A percentile compares a stretch with the other conserved stretches of the same genome.
These are phyloP conservation scores for Sisyra nigra DNA, from an alignment of 2,888 invertebrate species.

Conservation along the genomic window DNA sequence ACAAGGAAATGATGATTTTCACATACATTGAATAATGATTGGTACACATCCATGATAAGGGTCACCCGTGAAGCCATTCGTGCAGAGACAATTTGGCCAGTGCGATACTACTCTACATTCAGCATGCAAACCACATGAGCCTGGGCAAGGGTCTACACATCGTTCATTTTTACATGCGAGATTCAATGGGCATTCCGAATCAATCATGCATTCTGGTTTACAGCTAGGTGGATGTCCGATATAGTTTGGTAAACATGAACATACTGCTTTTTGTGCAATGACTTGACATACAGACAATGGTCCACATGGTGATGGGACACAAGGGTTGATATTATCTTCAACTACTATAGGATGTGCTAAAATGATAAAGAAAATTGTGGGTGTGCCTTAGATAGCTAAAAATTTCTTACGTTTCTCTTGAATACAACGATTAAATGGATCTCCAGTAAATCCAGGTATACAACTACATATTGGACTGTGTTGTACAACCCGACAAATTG, in stretches of 20 bases:
- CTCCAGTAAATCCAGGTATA: slow-evolving; percentile 48
- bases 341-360: slow-evolving; percentile 10
- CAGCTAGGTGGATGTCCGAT: slow-evolving; percentile 66
- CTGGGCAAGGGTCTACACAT: slow-evolving; percentile 58
- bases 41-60: slow-evolving; percentile 57
- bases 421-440: slow-evolving; percentile 59
- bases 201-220: slow-evolving; percentile 57
- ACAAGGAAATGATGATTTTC: not conserved
- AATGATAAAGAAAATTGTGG: slow-evolving; percentile 16
- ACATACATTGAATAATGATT: slow-evolving; percentile 1
- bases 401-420: slow-evolving; percentile 41
- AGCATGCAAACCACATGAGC: slow-evolving; percentile 58
- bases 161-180: slow-evolving; percentile 54
- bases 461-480: slow-evolving; percentile 72
- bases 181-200: slow-evolving; percentile 55
- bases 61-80: slow-evolving; percentile 55
- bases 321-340: slow-evolving; percentile 31
- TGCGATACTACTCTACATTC: slow-evolving; percentile 54
- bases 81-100: slow-evolving; percentile 55
- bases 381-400: not conserved
- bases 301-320: slow-evolving; percentile 60
- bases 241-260: slow-evolving; percentile 57
- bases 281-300: slow-evolving; percentile 60
- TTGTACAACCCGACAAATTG: slow-evolving; percentile 60
- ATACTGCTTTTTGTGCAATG: slow-evolving; percentile 48